Conservation (phyloP, 2,888 invertebrate genomes). For the Fragum fragum region DNA sequence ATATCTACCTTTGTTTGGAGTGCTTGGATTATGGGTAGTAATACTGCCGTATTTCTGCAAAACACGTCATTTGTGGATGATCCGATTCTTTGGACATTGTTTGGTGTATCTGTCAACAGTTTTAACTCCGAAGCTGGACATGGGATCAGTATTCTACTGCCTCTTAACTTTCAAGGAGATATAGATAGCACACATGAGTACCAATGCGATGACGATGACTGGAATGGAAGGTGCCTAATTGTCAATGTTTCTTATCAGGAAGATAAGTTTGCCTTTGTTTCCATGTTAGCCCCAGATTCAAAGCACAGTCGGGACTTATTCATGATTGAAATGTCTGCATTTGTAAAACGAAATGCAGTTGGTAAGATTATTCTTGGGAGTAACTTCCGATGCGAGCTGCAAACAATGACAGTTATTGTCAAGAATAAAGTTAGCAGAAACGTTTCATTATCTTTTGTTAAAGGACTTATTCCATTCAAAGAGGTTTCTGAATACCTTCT, state of each 20-base stretch:
- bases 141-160: conserved; percentile 31
- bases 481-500: conserved; percentile 29
- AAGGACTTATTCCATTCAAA: conserved; percentile 18
- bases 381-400: conserved; percentile 18
- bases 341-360: conserved; percentile 6
- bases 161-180: conserved; percentile 27
- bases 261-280: conserved; percentile 11
- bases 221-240: conserved; percentile 34
- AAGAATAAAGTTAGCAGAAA: conserved; percentile 23
- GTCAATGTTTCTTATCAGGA: conserved; percentile 7
- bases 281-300: conserved; percentile 29
- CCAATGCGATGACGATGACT: background rate
- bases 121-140: conserved; percentile 13
- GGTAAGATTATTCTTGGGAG: conserved; percentile 20
- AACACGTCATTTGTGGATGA: conserved; percentile 23
- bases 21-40: conserved; percentile 20
- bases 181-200: conserved; percentile 3
- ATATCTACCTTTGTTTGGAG: conserved; percentile 22
- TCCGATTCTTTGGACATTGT: conserved; percentile 35
- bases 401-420: conserved; percentile 29
- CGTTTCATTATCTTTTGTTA: conserved; percentile 13
- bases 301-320: conserved; percentile 21
- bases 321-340: conserved; percentile 20
- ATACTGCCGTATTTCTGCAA: conserved; percentile 30
- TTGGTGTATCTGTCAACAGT: conserved; percentile 33